phyloP scores from a whole-genome alignment of 1,140 invertebrate species.

The Drosophila ironensis region DNA sequence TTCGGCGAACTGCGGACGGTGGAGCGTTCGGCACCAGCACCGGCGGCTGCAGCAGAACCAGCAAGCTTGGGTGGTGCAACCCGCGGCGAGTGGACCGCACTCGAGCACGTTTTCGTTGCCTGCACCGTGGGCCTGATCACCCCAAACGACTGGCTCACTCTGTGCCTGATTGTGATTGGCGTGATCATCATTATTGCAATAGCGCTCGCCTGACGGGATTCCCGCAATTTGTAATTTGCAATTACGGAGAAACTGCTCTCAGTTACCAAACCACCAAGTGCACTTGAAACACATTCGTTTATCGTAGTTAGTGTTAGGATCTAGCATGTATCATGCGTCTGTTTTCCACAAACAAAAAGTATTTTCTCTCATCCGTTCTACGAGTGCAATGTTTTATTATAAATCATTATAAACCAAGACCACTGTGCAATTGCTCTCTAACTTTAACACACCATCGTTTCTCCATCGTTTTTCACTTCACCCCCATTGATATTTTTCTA shows the following conservation, averaged over 20 bases:
- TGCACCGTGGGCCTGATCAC: constrained; percentile 78
- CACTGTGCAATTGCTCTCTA: constrained; percentile 30
- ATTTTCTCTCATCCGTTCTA: constrained; percentile 45
- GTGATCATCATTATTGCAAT: constrained; percentile 87
- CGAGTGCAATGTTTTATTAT: constrained; percentile 15
- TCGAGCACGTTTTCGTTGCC: constrained; percentile 79
- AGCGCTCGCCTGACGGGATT: constrained; percentile 62
- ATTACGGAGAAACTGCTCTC: constrained; percentile 29
- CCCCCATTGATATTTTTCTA: constrained; percentile 20
- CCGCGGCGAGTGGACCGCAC: constrained; percentile 61
- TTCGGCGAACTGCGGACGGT: constrained; percentile 61
- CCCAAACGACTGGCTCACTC: constrained; percentile 85
- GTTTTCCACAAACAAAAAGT: constrained; percentile 55
- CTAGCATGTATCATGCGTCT: constrained; percentile 14
- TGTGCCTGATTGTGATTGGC: constrained; percentile 87
- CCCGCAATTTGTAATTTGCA: constrained; percentile 52
- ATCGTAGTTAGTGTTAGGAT: constrained; percentile 21
- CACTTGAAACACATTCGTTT: constrained; percentile 37
- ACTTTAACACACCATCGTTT: constrained; percentile 37
- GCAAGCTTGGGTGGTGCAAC: constrained; percentile 16
- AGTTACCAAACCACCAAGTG: constrained; percentile 42
- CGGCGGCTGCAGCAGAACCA: too few relatives aligned
- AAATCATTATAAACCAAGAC: neutral
- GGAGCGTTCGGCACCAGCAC: neutral
- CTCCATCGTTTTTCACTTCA: constrained; percentile 27